Evolutionary conservation across 2,888 invertebrate species (phyloP), one percentile per base, ranked within the genome.

Genomic region (Agrochola lota): DNA sequence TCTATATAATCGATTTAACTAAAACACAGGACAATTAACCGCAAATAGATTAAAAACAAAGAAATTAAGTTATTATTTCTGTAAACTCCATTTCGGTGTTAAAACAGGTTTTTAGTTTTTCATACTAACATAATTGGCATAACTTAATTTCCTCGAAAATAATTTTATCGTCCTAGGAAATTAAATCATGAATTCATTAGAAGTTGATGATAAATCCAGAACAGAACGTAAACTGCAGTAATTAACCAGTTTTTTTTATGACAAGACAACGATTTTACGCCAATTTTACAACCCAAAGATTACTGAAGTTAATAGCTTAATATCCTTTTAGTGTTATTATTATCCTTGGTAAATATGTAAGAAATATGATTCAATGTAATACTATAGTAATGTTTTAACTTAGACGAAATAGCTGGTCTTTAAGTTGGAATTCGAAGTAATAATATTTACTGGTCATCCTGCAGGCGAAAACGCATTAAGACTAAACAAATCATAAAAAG

Each of bases 401-500:
- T n/a, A 8, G 5, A 7, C 1, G 5, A 40, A 76, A 52, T 11
- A n/a, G 17, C 17, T 12, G 17, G 40, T 52, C 8, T 23, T 30
- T 43, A 17, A 23, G 8, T 26, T 30, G 11, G 17, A 11, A 23
- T 30, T 62, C 0, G 15, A 55, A 59, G 35, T 17, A 55, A 43
- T 11, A 46, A 23, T 4, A 46, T 46, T 46, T 62, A 69, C 46
- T 35, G 9, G 26, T 30, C n/a, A 59, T 30, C 70, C 30, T 49
- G 2, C 60, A 15, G 20, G n/a, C 35, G 55, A 43, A 80, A 52
- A 66, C 46, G 30, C 55, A 70, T 63, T 49, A 67, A 60, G 43
- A 26, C 52, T 66, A 78, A 78, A 84, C 79, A 83, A 73, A 79
- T 78, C 66, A 67, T 80, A 71, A 82, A 85, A 83, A 35, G 59